phyloP scores from a whole-genome alignment of 2,113 vertebrate species.

The Gallinago undulata region DNA sequence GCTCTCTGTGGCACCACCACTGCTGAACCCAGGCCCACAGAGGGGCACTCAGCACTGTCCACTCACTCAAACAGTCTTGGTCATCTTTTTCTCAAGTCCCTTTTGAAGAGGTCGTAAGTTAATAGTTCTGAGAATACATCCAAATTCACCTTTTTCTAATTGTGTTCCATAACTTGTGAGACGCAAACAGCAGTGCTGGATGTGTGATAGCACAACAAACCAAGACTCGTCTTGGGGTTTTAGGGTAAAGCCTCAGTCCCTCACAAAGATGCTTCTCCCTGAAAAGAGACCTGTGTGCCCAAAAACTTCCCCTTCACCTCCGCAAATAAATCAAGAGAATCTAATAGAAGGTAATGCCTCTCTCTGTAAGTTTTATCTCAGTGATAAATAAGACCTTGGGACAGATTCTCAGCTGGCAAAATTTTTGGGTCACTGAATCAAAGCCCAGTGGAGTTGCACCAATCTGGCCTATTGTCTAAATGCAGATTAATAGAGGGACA shows the following conservation, averaged over 20 bases:
- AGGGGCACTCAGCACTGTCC: background rate
- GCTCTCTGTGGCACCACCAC: background rate
- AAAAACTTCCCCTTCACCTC: background rate
- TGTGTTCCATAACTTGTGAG: background rate
- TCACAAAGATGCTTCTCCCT: background rate
- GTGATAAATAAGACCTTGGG: background rate
- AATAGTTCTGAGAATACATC: background rate
- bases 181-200: background rate
- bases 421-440: background rate
- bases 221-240: background rate
- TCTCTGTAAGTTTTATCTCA: background rate
- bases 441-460: background rate
- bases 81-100: background rate
- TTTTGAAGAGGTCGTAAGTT: background rate
- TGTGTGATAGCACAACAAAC: background rate
- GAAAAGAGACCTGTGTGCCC: background rate
- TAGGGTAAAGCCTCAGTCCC: background rate
- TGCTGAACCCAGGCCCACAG: background rate
- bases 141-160: background rate
- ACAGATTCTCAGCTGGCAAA: constrained; percentile 1
- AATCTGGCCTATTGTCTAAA: background rate
- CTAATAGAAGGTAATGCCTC: background rate
- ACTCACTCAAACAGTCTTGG: background rate
- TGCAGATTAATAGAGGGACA: background rate
- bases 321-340: background rate